Evolutionary conservation across 2,888 invertebrate species (phyloP).

Genomic region (Erpobdella octoculata): DNA sequence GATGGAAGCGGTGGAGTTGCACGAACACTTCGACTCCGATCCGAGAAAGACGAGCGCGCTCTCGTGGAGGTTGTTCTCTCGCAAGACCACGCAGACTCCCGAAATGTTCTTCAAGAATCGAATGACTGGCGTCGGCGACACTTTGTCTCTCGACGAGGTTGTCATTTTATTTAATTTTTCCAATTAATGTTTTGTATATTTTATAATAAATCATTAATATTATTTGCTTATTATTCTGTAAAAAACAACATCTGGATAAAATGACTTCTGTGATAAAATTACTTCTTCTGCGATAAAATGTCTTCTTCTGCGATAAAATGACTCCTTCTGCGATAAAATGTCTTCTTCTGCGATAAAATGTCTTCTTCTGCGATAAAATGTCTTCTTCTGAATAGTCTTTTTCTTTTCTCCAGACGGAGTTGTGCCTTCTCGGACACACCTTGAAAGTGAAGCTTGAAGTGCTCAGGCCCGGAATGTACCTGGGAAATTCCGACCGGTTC

Average conservation of each 20-base stretch:
- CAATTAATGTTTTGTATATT: background rate
- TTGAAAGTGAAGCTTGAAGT: slow-evolving; percentile 8
- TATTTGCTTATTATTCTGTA: too few species aligned
- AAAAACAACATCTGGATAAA: too few species aligned
- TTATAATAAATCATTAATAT: background rate
- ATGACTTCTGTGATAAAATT: too few species aligned
- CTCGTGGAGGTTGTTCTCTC: slow-evolving; percentile 52
- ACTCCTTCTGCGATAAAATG: too few species aligned
- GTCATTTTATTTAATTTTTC: background rate
- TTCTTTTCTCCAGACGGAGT: background rate
- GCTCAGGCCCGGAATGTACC: background rate
- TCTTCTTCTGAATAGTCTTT: too few species aligned
- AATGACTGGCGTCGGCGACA: slow-evolving; percentile 51
- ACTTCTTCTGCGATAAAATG: too few species aligned
- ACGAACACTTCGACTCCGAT: slow-evolving; percentile 43
- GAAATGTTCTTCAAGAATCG: slow-evolving; percentile 51
- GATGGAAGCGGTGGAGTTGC: slow-evolving; percentile 47
- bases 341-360: too few species aligned
- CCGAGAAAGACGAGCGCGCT: slow-evolving; percentile 45
- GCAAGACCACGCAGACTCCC: slow-evolving; percentile 50
- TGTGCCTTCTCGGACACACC: background rate
- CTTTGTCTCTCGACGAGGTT: slow-evolving; percentile 53
- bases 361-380: too few species aligned
- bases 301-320: too few species aligned
- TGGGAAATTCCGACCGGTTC: background rate